Evolutionary conservation across 2,888 invertebrate genomes (phyloP).

Genomic region (Pogonocherus hispidulus): DNA sequence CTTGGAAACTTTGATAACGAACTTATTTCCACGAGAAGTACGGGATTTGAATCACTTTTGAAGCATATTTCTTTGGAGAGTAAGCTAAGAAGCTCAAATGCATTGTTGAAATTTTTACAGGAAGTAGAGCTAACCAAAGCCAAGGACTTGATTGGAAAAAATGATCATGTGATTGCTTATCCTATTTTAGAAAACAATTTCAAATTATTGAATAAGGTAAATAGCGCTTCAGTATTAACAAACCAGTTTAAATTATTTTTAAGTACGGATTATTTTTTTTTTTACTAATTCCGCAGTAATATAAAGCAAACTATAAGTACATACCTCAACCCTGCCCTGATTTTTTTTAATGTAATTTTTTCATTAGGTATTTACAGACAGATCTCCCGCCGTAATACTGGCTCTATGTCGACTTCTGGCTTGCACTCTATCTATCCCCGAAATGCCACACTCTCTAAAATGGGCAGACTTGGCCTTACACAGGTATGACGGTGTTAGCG

Average conservation of each 20-base stretch:
- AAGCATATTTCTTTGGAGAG: conserved; percentile 72
- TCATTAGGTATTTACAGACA: conserved; percentile 75
- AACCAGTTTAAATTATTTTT: neutral
- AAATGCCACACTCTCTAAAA: conserved; percentile 74
- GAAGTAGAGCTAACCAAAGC: conserved; percentile 76
- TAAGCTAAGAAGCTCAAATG: conserved; percentile 72
- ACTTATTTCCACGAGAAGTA: conserved; percentile 76
- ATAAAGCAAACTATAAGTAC: too few species aligned
- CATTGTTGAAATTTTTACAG: conserved; percentile 77
- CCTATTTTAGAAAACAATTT: conserved; percentile 79
- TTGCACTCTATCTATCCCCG: conserved; percentile 69
- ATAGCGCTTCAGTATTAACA: conserved; percentile 7
- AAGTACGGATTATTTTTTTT: too few species aligned
- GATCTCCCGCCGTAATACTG: conserved; percentile 77
- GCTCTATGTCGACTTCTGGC: conserved; percentile 80
- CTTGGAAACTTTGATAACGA: conserved; percentile 79
- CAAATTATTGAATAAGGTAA: conserved; percentile 75
- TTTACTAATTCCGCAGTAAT: too few species aligned
- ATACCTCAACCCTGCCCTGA: too few species aligned
- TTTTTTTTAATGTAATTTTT: neutral
- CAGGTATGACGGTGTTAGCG: conserved; percentile 79
- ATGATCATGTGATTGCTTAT: conserved; percentile 74
- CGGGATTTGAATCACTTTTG: conserved; percentile 76
- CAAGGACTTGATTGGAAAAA: conserved; percentile 72
- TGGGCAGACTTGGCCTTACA: conserved; percentile 80